These are phyloP conservation scores for Hydropsyche betteni DNA, from an alignment of 2,888 invertebrate genomes.

Conservation along the genomic window DNA sequence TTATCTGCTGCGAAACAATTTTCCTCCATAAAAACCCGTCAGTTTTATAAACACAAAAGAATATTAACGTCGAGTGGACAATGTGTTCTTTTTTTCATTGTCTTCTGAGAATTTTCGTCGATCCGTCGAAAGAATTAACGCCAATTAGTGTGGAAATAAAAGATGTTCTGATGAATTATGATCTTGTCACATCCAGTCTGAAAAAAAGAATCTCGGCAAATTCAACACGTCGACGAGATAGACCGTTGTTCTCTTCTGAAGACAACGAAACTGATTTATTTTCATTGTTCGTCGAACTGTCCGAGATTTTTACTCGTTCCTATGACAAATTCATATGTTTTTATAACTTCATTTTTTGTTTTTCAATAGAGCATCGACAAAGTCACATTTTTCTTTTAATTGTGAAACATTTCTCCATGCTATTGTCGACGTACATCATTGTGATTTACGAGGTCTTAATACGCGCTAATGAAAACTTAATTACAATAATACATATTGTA, in stretches of 20 bases:
- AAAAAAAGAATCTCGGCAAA: conserved; percentile 32
- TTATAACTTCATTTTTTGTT: neutral
- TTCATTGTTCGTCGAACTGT: conserved; percentile 28
- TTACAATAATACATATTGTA: conserved; percentile 14
- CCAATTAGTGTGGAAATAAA: conserved; percentile 37
- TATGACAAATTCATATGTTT: conserved; percentile 14
- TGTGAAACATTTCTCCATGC: neutral
- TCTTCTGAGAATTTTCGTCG: conserved; percentile 11
- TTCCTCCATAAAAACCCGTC: too few relatives aligned
- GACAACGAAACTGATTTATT: conserved; percentile 33
- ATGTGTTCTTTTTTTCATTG: conserved; percentile 5
- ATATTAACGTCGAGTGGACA: too few relatives aligned
- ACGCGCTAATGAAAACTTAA: conserved; percentile 16
- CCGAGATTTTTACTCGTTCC: conserved; percentile 1
- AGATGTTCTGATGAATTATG: conserved; percentile 28
- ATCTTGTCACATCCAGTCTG: conserved; percentile 20
- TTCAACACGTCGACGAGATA: conserved; percentile 34
- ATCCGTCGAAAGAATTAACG: conserved; percentile 33
- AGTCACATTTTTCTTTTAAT: conserved; percentile 1
- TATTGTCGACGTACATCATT: neutral
- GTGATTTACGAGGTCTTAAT: conserved; percentile 30
- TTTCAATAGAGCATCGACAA: neutral
- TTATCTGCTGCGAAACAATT: too few relatives aligned
- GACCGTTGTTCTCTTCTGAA: neutral
- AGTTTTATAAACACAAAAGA: conserved; percentile 19